Percentiles rank a stretch among this genome's conserved stretches.
phyloP scores from a whole-genome alignment of 2,797 vertebrate species.

The Artibeus lituratus region DNA sequence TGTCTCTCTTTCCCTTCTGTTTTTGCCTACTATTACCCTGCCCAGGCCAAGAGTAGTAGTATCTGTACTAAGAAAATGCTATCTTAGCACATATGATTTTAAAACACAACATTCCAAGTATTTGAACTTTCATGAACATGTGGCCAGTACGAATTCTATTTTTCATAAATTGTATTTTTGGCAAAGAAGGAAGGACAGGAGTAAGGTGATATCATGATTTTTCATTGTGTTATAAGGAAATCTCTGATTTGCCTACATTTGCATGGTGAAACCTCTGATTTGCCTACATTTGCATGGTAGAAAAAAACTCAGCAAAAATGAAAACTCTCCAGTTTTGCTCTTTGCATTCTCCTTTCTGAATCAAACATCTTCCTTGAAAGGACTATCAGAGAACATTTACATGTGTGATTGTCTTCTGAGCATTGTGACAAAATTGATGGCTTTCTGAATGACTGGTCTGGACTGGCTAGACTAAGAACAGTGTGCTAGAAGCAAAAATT shows the following conservation, averaged over 20 bases:
- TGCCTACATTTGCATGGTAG: neutral
- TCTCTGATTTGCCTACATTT: neutral
- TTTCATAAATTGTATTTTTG: conserved; percentile 8
- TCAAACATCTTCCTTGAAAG: neutral
- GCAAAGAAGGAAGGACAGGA: neutral
- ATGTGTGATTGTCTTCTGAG: neutral
- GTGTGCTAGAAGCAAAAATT: neutral
- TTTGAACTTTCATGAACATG: neutral
- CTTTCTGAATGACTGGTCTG: neutral
- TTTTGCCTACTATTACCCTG: neutral
- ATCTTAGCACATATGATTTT: neutral
- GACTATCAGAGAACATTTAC: neutral
- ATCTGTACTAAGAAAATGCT: neutral
- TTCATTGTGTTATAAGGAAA: neutral
- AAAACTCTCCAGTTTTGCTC: neutral
- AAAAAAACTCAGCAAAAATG: neutral
- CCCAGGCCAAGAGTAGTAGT: neutral
- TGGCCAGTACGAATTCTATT: neutral
- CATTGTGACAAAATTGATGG: neutral
- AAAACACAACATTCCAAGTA: neutral
- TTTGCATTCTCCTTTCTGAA: neutral
- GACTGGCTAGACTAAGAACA: neutral
- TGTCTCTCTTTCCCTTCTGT: neutral
- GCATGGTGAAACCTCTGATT: neutral
- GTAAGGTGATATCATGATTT: neutral